Evolutionary conservation across 2,113 vertebrate genomes (phyloP).

Genomic region (Brachyistius frenatus): DNA sequence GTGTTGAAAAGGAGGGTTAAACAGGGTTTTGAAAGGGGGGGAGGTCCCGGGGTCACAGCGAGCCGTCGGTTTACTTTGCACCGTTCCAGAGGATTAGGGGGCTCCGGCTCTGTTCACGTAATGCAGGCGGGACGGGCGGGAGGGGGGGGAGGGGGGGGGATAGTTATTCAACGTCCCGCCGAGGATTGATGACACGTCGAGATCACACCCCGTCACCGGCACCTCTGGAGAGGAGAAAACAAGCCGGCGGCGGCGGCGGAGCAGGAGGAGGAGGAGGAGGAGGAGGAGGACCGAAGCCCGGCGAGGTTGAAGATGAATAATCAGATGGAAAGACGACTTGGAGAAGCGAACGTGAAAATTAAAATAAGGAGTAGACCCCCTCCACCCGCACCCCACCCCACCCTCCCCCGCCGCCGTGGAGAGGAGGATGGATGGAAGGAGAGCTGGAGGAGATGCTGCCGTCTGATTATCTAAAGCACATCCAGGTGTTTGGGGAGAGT

Average conservation of each 20-base stretch:
- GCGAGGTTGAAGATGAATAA: slow-evolving; percentile 42
- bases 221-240: slow-evolving; percentile 42
- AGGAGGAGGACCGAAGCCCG: not conserved
- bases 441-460: slow-evolving; percentile 9
- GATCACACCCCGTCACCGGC: slow-evolving; percentile 44
- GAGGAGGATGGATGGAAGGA: not conserved
- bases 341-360: slow-evolving; percentile 19
- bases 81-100: slow-evolving; percentile 60
- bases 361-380: slow-evolving; percentile 6
- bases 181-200: slow-evolving; percentile 50
- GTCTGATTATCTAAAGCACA: slow-evolving; percentile 21
- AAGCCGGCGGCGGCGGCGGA: slow-evolving; percentile 14
- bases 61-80: slow-evolving; percentile 58
- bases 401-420: no score
- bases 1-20: slow-evolving; percentile 34
- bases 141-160: no score
- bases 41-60: not conserved
- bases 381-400: no score
- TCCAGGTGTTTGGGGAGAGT: slow-evolving; percentile 50
- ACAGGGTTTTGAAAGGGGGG: slow-evolving; percentile 32
- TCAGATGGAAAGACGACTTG: slow-evolving; percentile 35
- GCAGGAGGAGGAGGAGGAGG: slow-evolving; percentile 25
- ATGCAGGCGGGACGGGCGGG: slow-evolving; percentile 20
- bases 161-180: slow-evolving; percentile 60
- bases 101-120: not conserved